phyloP scores from a whole-genome alignment of 2,888 invertebrate genomes.

The Diadegma fenestrale region DNA sequence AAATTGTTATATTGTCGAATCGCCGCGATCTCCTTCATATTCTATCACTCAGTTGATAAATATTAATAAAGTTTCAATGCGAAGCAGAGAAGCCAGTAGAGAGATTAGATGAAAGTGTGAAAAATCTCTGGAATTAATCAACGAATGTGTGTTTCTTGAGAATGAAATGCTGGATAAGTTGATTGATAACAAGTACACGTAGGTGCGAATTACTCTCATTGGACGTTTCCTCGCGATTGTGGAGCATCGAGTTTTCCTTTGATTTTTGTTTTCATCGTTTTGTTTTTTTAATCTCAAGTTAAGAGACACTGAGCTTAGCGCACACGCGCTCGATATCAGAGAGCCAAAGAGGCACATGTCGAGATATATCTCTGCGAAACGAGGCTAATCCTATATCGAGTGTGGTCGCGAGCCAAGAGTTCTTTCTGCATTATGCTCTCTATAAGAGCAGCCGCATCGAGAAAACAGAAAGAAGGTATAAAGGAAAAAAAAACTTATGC shows the following conservation, averaged over 20 bases:
- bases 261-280: background rate
- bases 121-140: background rate
- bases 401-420: constrained; percentile 50
- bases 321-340: constrained; percentile 39
- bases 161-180: background rate
- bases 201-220: constrained; percentile 17
- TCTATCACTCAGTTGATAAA: background rate
- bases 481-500: constrained; percentile 1
- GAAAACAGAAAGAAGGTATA: constrained; percentile 20
- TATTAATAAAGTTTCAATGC: background rate
- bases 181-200: background rate
- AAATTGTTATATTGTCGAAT: background rate
- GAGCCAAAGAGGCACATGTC: constrained; percentile 51
- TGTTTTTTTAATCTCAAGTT: constrained; percentile 7
- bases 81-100: background rate
- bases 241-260: constrained; percentile 27
- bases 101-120: background rate
- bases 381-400: constrained; percentile 63
- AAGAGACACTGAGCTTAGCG: constrained; percentile 36
- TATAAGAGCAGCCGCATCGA: constrained; percentile 5
- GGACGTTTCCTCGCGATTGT: constrained; percentile 38
- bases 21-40: background rate
- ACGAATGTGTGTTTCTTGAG: background rate
- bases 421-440: constrained; percentile 30
- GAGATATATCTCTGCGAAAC: constrained; percentile 61